Evolutionary conservation across 2,888 invertebrate genomes (phyloP).

Genomic region (Corbicula japonica): DNA sequence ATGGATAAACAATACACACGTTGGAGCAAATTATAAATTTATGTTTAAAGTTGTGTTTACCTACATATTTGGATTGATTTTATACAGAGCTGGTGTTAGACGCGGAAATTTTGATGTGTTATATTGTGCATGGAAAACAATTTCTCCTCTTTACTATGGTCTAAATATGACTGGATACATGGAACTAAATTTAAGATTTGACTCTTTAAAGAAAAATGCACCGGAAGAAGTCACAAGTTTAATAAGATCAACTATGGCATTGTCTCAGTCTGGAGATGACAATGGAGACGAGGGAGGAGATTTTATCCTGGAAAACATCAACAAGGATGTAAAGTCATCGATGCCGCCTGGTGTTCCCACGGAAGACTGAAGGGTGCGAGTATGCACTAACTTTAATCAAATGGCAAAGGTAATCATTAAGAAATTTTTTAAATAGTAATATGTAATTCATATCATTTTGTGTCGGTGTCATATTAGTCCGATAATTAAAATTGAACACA

Average conservation of each 20-base stretch:
- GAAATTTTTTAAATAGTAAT: not conserved
- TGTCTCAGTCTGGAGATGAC: not conserved
- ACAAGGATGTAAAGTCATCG: not conserved
- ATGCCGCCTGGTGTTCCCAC: slow-evolving; percentile 8
- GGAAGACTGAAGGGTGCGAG: not conserved
- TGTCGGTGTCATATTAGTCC: no score
- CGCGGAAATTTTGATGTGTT: not conserved
- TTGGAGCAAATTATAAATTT: slow-evolving; percentile 3
- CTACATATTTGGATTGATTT: not conserved
- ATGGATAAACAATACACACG: not conserved
- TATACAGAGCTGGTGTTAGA: slow-evolving; percentile 10
- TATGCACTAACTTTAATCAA: not conserved
- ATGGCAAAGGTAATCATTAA: slow-evolving; percentile 5
- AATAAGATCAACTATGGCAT: not conserved
- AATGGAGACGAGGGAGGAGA: not conserved
- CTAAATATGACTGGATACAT: slow-evolving; percentile 21
- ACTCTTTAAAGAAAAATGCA: not conserved
- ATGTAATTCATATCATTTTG: no score
- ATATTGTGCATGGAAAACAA: not conserved
- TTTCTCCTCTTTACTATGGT: slow-evolving; percentile 4
- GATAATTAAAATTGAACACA: no score
- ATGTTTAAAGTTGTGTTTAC: slow-evolving; percentile 14
- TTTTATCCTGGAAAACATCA: not conserved
- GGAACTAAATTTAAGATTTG: slow-evolving; percentile 4
- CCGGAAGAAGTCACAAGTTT: not conserved